phyloP scores from a whole-genome alignment of 2,113 vertebrate species.

The Carettochelys insculpta region DNA sequence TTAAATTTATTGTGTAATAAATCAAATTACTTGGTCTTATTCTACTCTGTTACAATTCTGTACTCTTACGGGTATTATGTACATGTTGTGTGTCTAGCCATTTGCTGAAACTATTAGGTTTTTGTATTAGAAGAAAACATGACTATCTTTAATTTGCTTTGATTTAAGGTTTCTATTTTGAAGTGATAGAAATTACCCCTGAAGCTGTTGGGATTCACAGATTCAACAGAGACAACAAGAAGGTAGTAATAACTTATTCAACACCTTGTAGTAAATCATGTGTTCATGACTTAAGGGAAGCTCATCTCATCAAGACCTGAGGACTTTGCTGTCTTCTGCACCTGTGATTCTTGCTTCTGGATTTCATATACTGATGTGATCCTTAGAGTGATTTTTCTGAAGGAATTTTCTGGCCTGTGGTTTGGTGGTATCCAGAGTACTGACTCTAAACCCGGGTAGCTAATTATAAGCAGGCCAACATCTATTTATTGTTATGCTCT shows the following conservation, averaged over 20 bases:
- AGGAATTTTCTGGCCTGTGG: background rate
- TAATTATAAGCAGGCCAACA: background rate
- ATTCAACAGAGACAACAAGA: constrained; percentile 79
- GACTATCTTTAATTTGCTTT: constrained; percentile 31
- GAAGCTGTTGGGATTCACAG: constrained; percentile 83
- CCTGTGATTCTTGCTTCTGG: background rate
- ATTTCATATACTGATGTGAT: background rate
- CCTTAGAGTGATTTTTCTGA: background rate
- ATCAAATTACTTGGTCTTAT: background rate
- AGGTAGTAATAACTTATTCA: constrained; percentile 73
- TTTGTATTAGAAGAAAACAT: background rate
- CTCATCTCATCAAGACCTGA: background rate
- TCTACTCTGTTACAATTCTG: background rate
- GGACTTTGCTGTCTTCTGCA: background rate
- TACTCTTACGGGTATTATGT: background rate
- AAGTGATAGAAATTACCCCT: constrained; percentile 94
- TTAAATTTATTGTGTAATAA: background rate
- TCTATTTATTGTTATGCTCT: background rate
- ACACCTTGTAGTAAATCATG: background rate
- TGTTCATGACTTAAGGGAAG: background rate
- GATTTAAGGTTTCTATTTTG: constrained; percentile 88
- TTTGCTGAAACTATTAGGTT: background rate
- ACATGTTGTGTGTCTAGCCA: background rate
- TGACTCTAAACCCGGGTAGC: background rate
- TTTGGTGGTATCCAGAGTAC: background rate